These are phyloP conservation scores for Gavia stellata DNA, from an alignment of 2,113 vertebrate genomes.

Conservation along the genomic window DNA sequence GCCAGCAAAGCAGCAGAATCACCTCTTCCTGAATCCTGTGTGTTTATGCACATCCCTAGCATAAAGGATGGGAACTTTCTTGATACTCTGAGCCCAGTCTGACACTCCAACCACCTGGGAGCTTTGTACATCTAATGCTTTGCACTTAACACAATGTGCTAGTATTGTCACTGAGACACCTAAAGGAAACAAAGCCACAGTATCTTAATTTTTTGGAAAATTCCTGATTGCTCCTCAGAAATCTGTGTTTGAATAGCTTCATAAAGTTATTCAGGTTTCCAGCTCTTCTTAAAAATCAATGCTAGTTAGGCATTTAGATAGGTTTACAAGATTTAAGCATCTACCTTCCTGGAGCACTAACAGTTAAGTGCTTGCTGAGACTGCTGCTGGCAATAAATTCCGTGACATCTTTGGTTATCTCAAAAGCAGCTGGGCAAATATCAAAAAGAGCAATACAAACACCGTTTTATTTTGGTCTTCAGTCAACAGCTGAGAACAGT, in stretches of 20 bases:
- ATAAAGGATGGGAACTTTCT: not conserved
- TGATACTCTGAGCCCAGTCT: not conserved
- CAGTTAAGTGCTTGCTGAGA: not conserved
- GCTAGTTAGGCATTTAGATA: not conserved
- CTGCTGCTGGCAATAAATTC: not conserved
- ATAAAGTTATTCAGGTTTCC: not conserved
- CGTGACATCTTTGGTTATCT: not conserved
- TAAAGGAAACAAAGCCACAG: not conserved
- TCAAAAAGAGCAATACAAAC: not conserved
- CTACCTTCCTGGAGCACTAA: not conserved
- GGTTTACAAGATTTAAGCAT: not conserved
- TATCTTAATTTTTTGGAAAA: not conserved
- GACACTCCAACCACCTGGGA: not conserved
- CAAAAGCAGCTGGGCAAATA: slow-evolving; percentile 1
- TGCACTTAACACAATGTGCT: not conserved
- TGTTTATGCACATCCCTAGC: not conserved
- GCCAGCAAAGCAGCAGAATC: not conserved
- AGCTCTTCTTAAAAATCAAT: not conserved
- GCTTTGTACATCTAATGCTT: not conserved
- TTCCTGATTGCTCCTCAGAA: not conserved
- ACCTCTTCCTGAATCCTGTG: not conserved
- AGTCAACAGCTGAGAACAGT: not conserved
- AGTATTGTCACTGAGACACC: not conserved
- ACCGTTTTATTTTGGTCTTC: not conserved
- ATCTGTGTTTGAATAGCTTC: not conserved